Conservation (phyloP, 2,797 vertebrate genomes). For the Oreochromis mossambicus region DNA sequence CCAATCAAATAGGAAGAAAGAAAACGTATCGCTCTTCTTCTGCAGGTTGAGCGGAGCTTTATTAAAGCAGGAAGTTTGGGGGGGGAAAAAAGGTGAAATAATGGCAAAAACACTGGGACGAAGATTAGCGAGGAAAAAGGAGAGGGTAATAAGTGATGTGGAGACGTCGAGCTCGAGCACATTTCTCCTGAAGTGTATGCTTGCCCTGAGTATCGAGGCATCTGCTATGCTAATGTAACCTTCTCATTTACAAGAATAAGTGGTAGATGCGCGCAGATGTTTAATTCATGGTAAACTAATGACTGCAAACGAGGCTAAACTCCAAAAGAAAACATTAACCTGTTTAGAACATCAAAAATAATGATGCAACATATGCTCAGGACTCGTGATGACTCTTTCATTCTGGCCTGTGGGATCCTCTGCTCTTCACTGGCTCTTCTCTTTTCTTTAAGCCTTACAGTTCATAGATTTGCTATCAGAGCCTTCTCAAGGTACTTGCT, state of each 20-base stretch:
- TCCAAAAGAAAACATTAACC: slow-evolving; percentile 34
- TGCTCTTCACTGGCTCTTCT: neutral
- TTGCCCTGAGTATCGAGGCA: slow-evolving; percentile 23
- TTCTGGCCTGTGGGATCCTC: neutral
- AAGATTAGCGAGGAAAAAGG: neutral
- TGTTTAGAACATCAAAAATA: slow-evolving; percentile 9
- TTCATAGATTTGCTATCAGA: neutral
- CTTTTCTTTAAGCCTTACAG: neutral
- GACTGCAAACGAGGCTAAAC: slow-evolving; percentile 38
- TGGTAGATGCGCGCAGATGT: slow-evolving; percentile 24
- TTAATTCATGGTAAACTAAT: slow-evolving; percentile 48
- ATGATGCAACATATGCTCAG: slow-evolving; percentile 19
- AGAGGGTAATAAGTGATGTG: neutral
- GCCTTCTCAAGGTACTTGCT: neutral
- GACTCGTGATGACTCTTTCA: neutral
- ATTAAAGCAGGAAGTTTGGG: neutral
- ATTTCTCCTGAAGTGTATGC: slow-evolving; percentile 29
- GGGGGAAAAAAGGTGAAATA: neutral
- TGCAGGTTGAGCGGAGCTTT: neutral
- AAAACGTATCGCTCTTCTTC: neutral
- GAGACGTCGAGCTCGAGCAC: neutral
- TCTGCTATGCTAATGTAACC: slow-evolving; percentile 44
- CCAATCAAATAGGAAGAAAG: neutral
- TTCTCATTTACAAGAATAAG: slow-evolving; percentile 42
- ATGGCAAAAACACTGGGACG: neutral